These are phyloP conservation scores for Novumbra hubbsi DNA, from an alignment of 2,797 vertebrate genomes.

Conservation along the genomic window DNA sequence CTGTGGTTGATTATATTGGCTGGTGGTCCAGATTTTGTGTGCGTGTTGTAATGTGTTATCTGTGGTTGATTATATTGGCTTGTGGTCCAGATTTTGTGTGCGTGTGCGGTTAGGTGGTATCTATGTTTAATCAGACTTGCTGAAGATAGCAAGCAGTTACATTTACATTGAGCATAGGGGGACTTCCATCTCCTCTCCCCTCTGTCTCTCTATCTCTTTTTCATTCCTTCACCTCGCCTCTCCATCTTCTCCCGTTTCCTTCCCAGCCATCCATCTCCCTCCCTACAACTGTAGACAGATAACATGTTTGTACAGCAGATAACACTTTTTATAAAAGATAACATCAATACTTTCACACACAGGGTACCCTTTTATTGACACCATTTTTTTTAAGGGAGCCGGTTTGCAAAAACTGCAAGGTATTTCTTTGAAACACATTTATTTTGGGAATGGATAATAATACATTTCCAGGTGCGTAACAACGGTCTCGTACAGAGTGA, in stretches of 20 bases:
- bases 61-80: not conserved
- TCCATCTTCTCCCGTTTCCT: too few relatives aligned
- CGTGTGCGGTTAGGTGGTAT: not conserved
- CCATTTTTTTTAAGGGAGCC: too few relatives aligned
- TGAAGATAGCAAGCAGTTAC: not conserved
- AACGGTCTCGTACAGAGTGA: too few relatives aligned
- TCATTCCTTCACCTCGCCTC: not conserved
- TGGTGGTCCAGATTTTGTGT: not conserved
- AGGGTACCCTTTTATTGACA: too few relatives aligned
- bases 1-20: constrained; percentile 3
- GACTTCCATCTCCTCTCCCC: not conserved
- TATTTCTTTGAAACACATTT: too few relatives aligned
- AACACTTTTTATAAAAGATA: not conserved
- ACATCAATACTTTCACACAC: not conserved
- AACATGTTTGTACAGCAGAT: constrained; percentile 1
- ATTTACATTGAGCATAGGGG: not conserved
- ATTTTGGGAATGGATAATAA: too few relatives aligned
- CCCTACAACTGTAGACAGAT: not conserved
- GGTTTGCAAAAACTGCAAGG: too few relatives aligned
- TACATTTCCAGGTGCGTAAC: too few relatives aligned
- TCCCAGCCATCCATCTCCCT: not conserved
- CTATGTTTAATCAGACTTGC: constrained; percentile 6
- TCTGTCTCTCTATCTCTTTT: not conserved
- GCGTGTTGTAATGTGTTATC: too few relatives aligned
- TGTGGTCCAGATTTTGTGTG: constrained; percentile 8